Evolutionary conservation across 2,888 invertebrate genomes (phyloP).

Genomic region (Eupithecia subumbrata): DNA sequence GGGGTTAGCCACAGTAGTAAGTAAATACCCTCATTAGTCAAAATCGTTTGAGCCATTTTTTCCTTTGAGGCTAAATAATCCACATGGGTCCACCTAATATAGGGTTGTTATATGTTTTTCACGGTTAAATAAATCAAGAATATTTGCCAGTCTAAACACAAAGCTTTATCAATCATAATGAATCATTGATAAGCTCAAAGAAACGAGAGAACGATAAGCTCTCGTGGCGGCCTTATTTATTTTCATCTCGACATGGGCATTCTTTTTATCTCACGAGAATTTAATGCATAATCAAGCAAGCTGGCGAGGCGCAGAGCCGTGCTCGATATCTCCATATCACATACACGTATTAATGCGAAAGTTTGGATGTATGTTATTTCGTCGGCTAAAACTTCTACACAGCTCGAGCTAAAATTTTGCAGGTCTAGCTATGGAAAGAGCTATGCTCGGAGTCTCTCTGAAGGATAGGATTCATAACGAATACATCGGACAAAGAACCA

Average conservation of each 20-base stretch:
- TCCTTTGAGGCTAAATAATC: no score
- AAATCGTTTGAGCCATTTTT: no score
- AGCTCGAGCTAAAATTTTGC: neutral
- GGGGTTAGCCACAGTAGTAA: no score
- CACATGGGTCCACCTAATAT: neutral
- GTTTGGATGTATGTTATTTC: neutral
- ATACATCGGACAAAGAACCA: no score
- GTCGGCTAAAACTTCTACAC: no score
- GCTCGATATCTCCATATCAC: neutral
- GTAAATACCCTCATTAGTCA: no score
- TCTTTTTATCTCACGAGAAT: neutral
- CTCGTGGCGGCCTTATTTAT: neutral
- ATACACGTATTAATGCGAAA: neutral
- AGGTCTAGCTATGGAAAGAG: neutral
- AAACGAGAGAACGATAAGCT: neutral
- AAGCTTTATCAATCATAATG: neutral
- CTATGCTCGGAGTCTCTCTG: no score
- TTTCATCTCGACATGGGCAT: neutral
- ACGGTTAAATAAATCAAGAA: no score
- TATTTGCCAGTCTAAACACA: neutral
- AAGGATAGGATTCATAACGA: no score
- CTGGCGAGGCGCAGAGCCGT: neutral
- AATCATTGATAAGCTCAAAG: neutral
- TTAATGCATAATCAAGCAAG: constrained; percentile 4
- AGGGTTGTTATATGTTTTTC: neutral